Base-by-base conservation (phyloP, 2,797 vertebrate genomes). In the Xenopus petersii region DNA sequence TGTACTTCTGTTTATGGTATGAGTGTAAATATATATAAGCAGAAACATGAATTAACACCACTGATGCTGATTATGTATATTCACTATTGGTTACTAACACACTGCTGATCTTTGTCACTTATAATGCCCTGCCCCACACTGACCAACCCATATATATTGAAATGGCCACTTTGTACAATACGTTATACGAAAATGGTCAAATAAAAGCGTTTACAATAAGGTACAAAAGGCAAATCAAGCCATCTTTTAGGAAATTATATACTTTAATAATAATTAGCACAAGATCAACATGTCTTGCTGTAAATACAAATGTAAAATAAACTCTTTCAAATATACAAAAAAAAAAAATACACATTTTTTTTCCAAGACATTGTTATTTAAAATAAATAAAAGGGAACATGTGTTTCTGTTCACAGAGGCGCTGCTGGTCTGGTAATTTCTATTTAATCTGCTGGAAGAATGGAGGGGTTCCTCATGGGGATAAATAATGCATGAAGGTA, bases 251-350 rank as follows among this genome's bases (percentile, higher is more conserved):
- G 85, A 93, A 93, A 91, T 89, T 91, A 93, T 83, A 92, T 81
- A 80, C 63, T 92, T 92, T 86, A 79, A 89, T 91, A 88, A 83
- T 83, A 80, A 86, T 85, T 83, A 81, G 80, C 80, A 82, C 72
- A 79, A 88, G 83, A 83, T 86, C 80, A 74, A 70, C 80, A 80
- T 86, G 81, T 83, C 80, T 83, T 74, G 77, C 74, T 24, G 90
- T 88, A 89, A 92, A 92, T 91, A 91, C 90, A 88, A 56, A 91
- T 91, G 89, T 89, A 91, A 86, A 92, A 93, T 93, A 93, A 87
- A 92, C 91, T 93, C 91, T 92, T 87, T 90, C 77, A 87, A 88
- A 91, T 91, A 90, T 91, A 93, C 87, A 89, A 81, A 86, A 90
- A 42, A 86, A 90, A 42, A 91, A 92, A 91, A 51, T 51, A 92